Conservation (phyloP, 2,888 invertebrate genomes). For the Calameuta idolon region DNA sequence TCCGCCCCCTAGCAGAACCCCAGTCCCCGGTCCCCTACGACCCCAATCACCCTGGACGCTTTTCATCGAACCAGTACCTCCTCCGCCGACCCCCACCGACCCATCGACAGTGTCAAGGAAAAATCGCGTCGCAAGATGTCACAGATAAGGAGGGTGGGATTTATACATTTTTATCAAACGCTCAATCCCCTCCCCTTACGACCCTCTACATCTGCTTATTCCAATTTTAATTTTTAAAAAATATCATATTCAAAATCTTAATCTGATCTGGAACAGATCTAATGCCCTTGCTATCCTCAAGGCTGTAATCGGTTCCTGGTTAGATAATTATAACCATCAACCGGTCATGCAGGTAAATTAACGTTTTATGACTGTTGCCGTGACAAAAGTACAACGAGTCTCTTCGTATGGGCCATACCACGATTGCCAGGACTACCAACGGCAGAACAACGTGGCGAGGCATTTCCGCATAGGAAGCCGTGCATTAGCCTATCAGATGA, state of each 20-base stretch:
- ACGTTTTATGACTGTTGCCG: slow-evolving; percentile 41
- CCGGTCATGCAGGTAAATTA: neutral
- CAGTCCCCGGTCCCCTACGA: slow-evolving; percentile 39
- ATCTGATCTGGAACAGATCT: neutral
- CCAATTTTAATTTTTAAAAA: no score
- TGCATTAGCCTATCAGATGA: slow-evolving; percentile 67
- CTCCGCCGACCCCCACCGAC: neutral
- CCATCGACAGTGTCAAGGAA: neutral
- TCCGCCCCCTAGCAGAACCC: slow-evolving; percentile 16
- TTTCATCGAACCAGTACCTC: neutral
- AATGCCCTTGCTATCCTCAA: neutral
- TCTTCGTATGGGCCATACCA: slow-evolving; percentile 2
- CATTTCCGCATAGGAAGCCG: slow-evolving; percentile 67
- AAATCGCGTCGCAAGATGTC: neutral
- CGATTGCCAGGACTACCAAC: neutral
- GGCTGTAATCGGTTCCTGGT: neutral
- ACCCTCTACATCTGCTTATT: no score
- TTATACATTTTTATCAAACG: neutral
- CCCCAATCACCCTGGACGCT: slow-evolving; percentile 48
- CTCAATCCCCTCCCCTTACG: neutral
- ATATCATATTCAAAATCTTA: no score
- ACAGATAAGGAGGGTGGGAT: neutral
- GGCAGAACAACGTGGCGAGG: slow-evolving; percentile 62
- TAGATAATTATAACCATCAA: neutral
- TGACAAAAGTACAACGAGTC: slow-evolving; percentile 57